Evolutionary conservation across 2,888 invertebrate genomes (phyloP).

Genomic region (Fabriciana adippe): DNA sequence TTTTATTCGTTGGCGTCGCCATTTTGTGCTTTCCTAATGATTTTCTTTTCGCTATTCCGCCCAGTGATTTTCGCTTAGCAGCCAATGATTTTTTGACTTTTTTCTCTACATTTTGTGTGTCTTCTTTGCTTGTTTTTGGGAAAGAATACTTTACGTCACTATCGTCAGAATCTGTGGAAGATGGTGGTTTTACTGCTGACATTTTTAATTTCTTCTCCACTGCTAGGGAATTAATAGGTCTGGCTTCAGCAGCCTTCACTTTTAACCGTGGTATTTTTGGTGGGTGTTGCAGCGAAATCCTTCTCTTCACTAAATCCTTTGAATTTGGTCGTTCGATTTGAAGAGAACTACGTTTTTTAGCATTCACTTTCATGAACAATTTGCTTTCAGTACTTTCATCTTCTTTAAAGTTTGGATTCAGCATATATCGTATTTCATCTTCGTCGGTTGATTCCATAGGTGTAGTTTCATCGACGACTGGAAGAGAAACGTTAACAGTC

Average conservation of each 20-base stretch:
- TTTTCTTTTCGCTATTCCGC: conserved; percentile 66
- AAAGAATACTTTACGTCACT: conserved; percentile 76
- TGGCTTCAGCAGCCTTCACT: conserved; percentile 55
- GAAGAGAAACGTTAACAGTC: conserved; percentile 42
- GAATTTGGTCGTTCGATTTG: conserved; percentile 71
- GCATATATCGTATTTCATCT: conserved; percentile 73
- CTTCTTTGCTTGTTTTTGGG: conserved; percentile 50
- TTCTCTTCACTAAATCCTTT: conserved; percentile 64
- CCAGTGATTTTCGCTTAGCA: conserved; percentile 64
- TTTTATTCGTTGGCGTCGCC: conserved; percentile 53
- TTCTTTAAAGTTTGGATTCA: conserved; percentile 66
- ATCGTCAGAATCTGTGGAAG: conserved; percentile 70
- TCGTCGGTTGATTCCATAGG: conserved; percentile 63
- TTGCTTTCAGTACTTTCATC: conserved; percentile 56
- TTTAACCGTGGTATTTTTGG: conserved; percentile 69
- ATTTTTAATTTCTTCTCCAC: conserved; percentile 49
- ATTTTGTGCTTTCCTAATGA: conserved; percentile 60
- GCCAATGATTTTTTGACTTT: conserved; percentile 53
- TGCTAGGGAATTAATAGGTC: conserved; percentile 39
- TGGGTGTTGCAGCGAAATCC: conserved; percentile 68
- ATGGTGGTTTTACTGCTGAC: conserved; percentile 47
- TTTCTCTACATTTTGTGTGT: conserved; percentile 31
- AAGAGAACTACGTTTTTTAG: conserved; percentile 67
- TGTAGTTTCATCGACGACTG: conserved; percentile 43
- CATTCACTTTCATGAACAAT: conserved; percentile 66